Conservation (phyloP, 2,113 vertebrate genomes). For the Platichthys stellatus region DNA sequence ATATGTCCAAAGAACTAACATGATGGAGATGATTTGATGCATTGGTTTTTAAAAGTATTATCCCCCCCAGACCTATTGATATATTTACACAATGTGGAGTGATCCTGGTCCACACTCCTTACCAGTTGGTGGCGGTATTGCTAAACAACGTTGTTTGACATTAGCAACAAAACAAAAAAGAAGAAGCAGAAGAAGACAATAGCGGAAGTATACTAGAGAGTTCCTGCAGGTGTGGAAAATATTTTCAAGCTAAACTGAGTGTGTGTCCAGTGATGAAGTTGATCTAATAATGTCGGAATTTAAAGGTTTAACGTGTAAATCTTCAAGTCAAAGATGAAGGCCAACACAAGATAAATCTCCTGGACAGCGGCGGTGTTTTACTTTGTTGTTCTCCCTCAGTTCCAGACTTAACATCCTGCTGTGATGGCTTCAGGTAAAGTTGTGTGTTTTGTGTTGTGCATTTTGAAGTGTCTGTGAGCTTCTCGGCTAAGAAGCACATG, state of each 20-base stretch:
- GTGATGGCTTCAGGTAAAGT: constrained; percentile 66
- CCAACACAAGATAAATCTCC: constrained; percentile 29
- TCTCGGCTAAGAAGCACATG: neutral
- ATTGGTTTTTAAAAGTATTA: no score
- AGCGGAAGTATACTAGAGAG: neutral
- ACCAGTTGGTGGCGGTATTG: neutral
- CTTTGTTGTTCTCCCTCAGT: neutral
- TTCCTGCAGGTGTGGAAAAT: neutral
- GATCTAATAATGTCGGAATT: neutral
- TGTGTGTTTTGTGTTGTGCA: neutral
- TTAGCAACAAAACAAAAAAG: neutral
- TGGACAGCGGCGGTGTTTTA: neutral
- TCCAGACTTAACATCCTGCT: neutral
- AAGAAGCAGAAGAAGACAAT: constrained; percentile 14
- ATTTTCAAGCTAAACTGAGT: neutral
- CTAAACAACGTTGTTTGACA: neutral
- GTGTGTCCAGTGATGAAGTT: neutral
- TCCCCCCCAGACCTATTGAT: no score
- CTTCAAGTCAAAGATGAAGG: neutral
- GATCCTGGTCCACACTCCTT: no score
- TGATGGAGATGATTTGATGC: no score
- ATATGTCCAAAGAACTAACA: no score
- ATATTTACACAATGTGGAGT: no score
- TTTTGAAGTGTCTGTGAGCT: neutral
- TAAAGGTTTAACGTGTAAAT: neutral